phyloP scores from a whole-genome alignment of 2,113 vertebrate genomes.

The Gnathonemus longibarbis region DNA sequence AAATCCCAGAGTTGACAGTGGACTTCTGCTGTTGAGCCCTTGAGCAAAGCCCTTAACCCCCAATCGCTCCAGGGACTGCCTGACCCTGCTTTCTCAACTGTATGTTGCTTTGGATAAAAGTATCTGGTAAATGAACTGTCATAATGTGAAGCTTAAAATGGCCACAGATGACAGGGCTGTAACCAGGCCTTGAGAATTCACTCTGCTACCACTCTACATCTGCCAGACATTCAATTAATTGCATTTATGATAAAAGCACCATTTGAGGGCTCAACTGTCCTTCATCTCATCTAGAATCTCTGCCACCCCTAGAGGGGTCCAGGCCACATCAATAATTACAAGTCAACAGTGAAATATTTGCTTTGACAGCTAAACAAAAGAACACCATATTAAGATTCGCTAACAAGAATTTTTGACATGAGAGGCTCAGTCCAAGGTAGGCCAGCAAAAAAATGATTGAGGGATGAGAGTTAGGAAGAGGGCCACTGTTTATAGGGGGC shows the following conservation, averaged over 20 bases:
- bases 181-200: not conserved
- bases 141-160: not conserved
- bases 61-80: not conserved
- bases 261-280: not conserved
- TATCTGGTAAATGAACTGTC: not conserved
- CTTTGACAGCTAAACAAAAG: constrained; percentile 15
- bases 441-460: not conserved
- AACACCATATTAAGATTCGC: not conserved
- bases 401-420: not conserved
- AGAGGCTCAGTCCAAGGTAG: not conserved
- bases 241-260: not conserved
- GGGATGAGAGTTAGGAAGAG: not conserved
- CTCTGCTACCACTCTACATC: not conserved
- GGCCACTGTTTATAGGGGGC: not conserved
- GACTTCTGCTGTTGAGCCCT: not conserved
- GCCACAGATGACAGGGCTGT: not conserved
- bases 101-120: not conserved
- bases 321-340: not conserved
- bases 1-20: not conserved
- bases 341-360: constrained; percentile 15
- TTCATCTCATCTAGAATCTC: not conserved
- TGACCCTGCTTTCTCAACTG: not conserved
- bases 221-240: not conserved
- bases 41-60: not conserved
- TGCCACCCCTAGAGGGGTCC: not conserved